A percentile compares a stretch with the other conserved stretches of the same genome.
Conservation (phyloP, 2,888 invertebrate genomes). For the Malacosoma neustria region DNA sequence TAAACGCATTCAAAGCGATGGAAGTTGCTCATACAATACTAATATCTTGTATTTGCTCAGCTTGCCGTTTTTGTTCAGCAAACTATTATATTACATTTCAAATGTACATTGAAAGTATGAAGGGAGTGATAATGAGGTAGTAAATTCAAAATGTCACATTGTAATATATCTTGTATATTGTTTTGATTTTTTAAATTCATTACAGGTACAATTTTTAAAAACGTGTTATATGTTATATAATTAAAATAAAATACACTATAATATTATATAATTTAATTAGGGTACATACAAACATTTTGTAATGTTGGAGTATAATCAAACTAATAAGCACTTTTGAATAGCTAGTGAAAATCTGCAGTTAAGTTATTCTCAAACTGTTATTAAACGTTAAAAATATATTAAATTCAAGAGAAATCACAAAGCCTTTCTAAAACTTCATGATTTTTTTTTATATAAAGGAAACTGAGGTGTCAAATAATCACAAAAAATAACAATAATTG, state of each 20-base stretch:
- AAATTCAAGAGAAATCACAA: constrained; percentile 51
- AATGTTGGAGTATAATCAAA: constrained; percentile 70
- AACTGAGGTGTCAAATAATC: background rate
- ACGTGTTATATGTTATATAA: constrained; percentile 2
- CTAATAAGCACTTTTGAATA: constrained; percentile 68
- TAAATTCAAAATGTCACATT: background rate
- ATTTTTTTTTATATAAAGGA: background rate
- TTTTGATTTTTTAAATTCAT: constrained; percentile 3
- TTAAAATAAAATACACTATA: constrained; percentile 42
- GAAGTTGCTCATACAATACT: too few relatives aligned
- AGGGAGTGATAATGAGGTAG: too few relatives aligned
- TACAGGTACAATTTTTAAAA: constrained; percentile 4
- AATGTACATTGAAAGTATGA: too few relatives aligned
- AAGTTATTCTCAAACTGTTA: constrained; percentile 34
- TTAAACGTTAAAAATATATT: constrained; percentile 31
- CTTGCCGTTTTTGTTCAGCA: too few relatives aligned
- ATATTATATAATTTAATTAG: constrained; percentile 73
- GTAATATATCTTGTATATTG: background rate
- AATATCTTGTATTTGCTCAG: too few relatives aligned
- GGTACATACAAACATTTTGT: constrained; percentile 74
- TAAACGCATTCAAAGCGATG: too few relatives aligned
- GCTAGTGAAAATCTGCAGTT: constrained; percentile 57
- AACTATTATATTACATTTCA: too few relatives aligned
- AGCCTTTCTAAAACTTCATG: constrained; percentile 13
- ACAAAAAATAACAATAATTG: constrained; percentile 10